A percentile compares a stretch with the other conserved stretches of the same genome.
phyloP scores from a whole-genome alignment of 92 coral and sea anemone genomes.

The Epizoanthus fatuus region DNA sequence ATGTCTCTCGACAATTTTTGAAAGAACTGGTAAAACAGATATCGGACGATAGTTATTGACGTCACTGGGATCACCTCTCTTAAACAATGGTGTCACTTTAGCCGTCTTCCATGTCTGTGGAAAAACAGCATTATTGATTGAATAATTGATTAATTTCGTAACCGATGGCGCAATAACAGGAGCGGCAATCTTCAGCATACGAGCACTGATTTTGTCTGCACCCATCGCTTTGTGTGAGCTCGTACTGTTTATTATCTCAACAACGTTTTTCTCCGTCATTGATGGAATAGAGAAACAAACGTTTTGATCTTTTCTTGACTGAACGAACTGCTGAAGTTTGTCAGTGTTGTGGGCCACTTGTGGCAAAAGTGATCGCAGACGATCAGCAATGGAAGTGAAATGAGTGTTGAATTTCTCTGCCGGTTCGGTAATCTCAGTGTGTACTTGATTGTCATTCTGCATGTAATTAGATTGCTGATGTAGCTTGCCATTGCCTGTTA shows the following conservation, averaged over 20 bases:
- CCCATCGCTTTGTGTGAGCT: constrained; percentile 62
- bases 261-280: constrained; percentile 41
- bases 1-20: constrained; percentile 61
- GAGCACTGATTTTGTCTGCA: constrained; percentile 58
- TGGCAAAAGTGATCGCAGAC: constrained; percentile 48
- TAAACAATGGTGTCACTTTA: constrained; percentile 50
- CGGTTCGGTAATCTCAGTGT: constrained; percentile 16
- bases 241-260: constrained; percentile 36
- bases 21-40: constrained; percentile 39
- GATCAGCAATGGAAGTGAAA: constrained; percentile 62
- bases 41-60: constrained; percentile 47
- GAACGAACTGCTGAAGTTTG: constrained; percentile 54
- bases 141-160: constrained; percentile 47
- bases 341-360: constrained; percentile 26
- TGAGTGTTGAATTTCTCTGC: constrained; percentile 56
- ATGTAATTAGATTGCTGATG: neutral
- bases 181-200: constrained; percentile 66
- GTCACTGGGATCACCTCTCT: constrained; percentile 41
- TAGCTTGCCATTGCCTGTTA: constrained; percentile 21
- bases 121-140: constrained; percentile 31
- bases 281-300: constrained; percentile 60
- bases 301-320: constrained; percentile 58
- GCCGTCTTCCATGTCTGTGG: constrained; percentile 59
- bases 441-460: neutral
- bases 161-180: constrained; percentile 57